Conservation (phyloP, 64 coral and sea anemone species). For the Stichodactyla mertensii region DNA sequence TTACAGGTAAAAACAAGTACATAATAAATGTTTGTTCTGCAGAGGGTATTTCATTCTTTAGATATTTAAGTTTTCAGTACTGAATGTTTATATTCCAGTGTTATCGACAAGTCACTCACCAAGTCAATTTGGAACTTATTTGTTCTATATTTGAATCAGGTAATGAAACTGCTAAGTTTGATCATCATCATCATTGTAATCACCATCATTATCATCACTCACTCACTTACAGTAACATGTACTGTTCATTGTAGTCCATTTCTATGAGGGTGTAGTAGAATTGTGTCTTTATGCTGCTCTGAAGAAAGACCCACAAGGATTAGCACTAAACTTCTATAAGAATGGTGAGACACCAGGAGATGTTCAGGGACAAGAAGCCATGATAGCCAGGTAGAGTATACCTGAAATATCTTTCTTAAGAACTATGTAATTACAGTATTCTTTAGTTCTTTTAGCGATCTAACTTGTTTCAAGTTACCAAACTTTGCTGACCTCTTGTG, state of each 20-base stretch:
- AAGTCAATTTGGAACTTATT: slow-evolving; percentile 82
- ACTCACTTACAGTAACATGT: not conserved
- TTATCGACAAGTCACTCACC: slow-evolving; percentile 93
- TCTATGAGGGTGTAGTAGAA: slow-evolving; percentile 95
- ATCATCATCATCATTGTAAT: not conserved
- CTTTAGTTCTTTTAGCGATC: too few species aligned
- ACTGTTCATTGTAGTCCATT: slow-evolving; percentile 61
- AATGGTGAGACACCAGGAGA: slow-evolving; percentile 70
- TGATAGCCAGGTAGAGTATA: slow-evolving; percentile 68
- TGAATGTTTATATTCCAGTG: slow-evolving; percentile 39
- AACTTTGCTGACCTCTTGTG: too few species aligned
- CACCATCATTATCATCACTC: not conserved
- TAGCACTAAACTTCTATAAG: slow-evolving; percentile 90
- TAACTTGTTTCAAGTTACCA: too few species aligned
- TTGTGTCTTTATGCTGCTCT: slow-evolving; percentile 70
- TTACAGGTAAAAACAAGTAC: slow-evolving; percentile 45
- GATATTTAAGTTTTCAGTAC: not conserved
- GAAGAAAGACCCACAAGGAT: slow-evolving; percentile 79
- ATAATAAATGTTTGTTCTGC: not conserved
- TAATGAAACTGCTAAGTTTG: slow-evolving; percentile 15
- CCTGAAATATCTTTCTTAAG: too few species aligned
- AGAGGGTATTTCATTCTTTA: not conserved
- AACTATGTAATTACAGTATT: too few species aligned
- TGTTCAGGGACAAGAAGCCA: slow-evolving; percentile 71
- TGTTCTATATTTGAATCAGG: slow-evolving; percentile 91